Base-by-base conservation (phyloP, 1,140 invertebrate species). In the Penaeus indicus region DNA sequence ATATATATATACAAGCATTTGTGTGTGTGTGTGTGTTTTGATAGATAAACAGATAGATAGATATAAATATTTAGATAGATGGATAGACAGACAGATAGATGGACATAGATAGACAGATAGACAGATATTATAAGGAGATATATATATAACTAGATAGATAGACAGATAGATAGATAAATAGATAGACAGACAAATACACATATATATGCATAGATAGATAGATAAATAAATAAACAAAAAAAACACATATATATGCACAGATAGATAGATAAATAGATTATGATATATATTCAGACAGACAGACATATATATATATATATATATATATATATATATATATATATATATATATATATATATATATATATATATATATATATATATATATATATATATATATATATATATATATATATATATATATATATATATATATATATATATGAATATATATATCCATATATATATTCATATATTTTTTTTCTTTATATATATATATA, bases 261-360 rank as follows among this genome's bases (percentile, higher is more conserved):
- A 47, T 47, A 47, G 47, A 47, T 47, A 47, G 47, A 47, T 47
- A 47, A 13, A 4, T 47, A 2, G 47, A 47, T 2, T 10, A 13
- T 0, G 7, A 47, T 7, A 47, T 75, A 38, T 75, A 75, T 75
- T 47, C 10, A 47, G 10, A 47, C 10, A 47, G 42, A 47, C 10
- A 47, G 10, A 47, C 3, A 75, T 38, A 38, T 75, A 32, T 27
- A 75, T 75, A 32, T 75, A 75, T 75, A 32, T 38, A 27, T 75
- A 75, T 27, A 72, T 8, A 75, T 75, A 4, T 75, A n/a, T 72
- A n/a, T 72, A 3, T 19, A 19, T 72, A n/a, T 72, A 16, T 72
- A 72, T 72, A 72, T 72, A 72, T 72, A n/a, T 22, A 72, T 72
- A 72, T n/a, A 25, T 72, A 72, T n/a, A 72, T 25, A 72, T 1